Evolutionary conservation across 1,140 invertebrate species (phyloP).

Genomic region (Cecropterus lyciades): DNA sequence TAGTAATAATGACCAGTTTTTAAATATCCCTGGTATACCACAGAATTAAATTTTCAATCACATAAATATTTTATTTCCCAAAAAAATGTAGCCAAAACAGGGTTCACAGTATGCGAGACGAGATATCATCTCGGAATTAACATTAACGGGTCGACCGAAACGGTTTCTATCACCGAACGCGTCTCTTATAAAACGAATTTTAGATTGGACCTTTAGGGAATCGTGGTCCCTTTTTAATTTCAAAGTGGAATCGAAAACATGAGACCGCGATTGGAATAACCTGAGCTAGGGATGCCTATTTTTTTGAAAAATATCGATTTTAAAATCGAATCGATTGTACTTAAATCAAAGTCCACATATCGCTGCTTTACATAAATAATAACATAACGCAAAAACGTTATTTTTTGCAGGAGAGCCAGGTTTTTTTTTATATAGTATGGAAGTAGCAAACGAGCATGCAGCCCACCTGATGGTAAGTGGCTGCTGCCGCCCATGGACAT

Average conservation of each 20-base stretch:
- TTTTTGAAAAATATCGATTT: too few species aligned
- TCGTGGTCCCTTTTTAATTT: slow-evolving; percentile 35
- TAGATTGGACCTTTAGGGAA: slow-evolving; percentile 28
- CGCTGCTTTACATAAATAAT: too few species aligned
- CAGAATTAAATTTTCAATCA: too few species aligned
- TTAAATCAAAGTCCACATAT: too few species aligned
- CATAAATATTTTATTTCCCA: not conserved
- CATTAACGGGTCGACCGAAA: slow-evolving; percentile 16
- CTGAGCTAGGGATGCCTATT: not conserved
- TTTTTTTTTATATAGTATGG: too few species aligned
- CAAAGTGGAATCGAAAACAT: slow-evolving; percentile 31
- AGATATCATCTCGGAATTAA: slow-evolving; percentile 16
- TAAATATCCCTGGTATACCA: too few species aligned
- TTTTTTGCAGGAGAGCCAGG: too few species aligned
- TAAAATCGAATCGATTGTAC: too few species aligned
- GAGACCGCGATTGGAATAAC: slow-evolving; percentile 7
- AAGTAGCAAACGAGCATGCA: too few species aligned
- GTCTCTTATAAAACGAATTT: slow-evolving; percentile 11
- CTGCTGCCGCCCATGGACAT: too few species aligned
- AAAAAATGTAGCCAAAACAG: not conserved
- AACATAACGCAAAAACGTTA: too few species aligned
- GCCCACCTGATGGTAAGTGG: too few species aligned
- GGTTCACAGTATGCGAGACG: slow-evolving; percentile 1
- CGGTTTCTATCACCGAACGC: slow-evolving; percentile 23
- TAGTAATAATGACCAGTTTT: slow-evolving; percentile 43